Conservation (phyloP, 1,140 invertebrate genomes). For the Sitobion miscanthi region DNA sequence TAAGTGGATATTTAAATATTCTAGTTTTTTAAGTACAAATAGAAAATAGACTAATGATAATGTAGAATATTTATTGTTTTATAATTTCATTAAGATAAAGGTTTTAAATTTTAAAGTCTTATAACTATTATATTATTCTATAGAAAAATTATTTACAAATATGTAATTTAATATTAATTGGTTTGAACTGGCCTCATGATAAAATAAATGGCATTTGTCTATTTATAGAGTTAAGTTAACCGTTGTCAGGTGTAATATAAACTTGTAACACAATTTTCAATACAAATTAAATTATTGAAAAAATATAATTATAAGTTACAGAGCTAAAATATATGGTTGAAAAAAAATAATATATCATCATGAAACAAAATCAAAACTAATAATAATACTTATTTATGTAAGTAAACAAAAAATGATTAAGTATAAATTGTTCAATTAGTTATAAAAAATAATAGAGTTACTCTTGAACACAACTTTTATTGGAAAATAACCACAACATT, state of each 20-base stretch:
- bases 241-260: background rate
- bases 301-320: background rate
- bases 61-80: background rate
- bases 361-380: background rate
- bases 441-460: background rate
- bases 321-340: background rate
- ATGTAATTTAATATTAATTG: background rate
- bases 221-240: background rate
- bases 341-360: background rate
- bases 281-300: background rate
- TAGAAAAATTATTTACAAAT: background rate
- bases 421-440: background rate
- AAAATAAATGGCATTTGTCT: background rate
- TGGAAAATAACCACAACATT: background rate
- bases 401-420: background rate
- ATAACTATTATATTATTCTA: background rate
- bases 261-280: background rate
- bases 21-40: background rate
- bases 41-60: background rate
- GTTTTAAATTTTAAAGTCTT: background rate
- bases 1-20: background rate
- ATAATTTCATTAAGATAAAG: no score
- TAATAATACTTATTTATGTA: background rate
- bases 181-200: background rate
- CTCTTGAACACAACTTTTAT: background rate